Evolutionary conservation across 2,797 vertebrate genomes (phyloP).

Genomic region (Sebastes hopkinsi): DNA sequence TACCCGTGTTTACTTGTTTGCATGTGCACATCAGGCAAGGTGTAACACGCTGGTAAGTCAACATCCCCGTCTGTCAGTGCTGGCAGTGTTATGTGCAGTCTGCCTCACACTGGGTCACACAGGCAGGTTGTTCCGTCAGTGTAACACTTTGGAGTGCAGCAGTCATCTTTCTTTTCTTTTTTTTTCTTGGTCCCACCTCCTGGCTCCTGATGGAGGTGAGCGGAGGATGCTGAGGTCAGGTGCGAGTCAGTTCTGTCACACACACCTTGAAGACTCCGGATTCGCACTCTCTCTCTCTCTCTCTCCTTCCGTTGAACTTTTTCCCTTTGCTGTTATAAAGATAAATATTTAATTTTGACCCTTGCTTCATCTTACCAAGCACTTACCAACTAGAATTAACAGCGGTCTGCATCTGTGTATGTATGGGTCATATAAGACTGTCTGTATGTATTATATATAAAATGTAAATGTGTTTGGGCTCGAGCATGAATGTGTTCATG

Average conservation of each 20-base stretch:
- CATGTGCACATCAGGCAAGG: neutral
- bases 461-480: neutral
- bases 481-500: neutral
- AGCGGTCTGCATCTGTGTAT: neutral
- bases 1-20: slow-evolving; percentile 30
- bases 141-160: neutral
- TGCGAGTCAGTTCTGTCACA: slow-evolving; percentile 43
- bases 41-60: slow-evolving; percentile 38
- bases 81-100: neutral
- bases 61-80: slow-evolving; percentile 18
- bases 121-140: slow-evolving; percentile 23
- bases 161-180: neutral
- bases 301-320: neutral
- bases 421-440: neutral
- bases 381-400: neutral
- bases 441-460: neutral
- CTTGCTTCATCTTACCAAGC: neutral
- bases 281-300: neutral
- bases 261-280: slow-evolving; percentile 12
- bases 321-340: neutral
- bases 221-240: slow-evolving; percentile 29
- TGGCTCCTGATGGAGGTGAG: neutral
- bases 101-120: slow-evolving; percentile 20
- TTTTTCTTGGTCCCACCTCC: neutral
- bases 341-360: slow-evolving; percentile 31